Conservation (phyloP, 1,140 invertebrate genomes). For the Eurytemora carolleeae region DNA sequence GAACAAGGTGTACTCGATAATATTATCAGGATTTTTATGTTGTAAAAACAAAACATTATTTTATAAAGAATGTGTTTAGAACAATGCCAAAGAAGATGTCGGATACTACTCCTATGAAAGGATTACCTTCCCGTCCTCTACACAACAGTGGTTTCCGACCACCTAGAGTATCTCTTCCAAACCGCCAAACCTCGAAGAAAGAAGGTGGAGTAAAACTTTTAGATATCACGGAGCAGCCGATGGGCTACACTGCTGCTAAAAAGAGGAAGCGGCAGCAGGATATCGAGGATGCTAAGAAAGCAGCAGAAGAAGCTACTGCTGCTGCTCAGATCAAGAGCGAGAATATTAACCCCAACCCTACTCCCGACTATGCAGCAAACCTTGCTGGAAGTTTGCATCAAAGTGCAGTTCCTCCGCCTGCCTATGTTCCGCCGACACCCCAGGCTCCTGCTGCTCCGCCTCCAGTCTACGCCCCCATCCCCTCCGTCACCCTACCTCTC, state of each 20-base stretch:
- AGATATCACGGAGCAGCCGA: constrained; percentile 77
- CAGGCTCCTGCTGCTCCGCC: constrained; percentile 19
- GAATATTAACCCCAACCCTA: not conserved
- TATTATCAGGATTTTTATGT: no score
- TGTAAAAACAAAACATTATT: no score
- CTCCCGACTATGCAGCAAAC: constrained; percentile 51
- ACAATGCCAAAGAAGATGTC: constrained; percentile 93
- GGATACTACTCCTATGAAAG: constrained; percentile 79
- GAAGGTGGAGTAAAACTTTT: constrained; percentile 79
- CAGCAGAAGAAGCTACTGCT: constrained; percentile 17
- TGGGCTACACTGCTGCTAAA: constrained; percentile 47
- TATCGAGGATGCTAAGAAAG: constrained; percentile 23
- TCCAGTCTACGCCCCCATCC: constrained; percentile 19
- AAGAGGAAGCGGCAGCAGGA: constrained; percentile 33
- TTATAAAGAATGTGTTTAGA: no score
- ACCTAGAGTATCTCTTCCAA: constrained; percentile 20
- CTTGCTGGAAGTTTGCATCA: not conserved
- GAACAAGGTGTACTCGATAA: no score
- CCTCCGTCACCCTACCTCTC: constrained; percentile 17
- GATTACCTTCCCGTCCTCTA: constrained; percentile 53
- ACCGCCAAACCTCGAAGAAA: constrained; percentile 34
- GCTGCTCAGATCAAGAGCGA: constrained; percentile 18
- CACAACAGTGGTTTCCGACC: constrained; percentile 41
- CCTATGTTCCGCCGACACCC: not conserved
- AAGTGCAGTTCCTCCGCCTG: not conserved